Percentiles rank a stretch among this genome's conserved stretches.
Conservation (phyloP, 2,113 vertebrate species). For the Hystrix cristata region DNA sequence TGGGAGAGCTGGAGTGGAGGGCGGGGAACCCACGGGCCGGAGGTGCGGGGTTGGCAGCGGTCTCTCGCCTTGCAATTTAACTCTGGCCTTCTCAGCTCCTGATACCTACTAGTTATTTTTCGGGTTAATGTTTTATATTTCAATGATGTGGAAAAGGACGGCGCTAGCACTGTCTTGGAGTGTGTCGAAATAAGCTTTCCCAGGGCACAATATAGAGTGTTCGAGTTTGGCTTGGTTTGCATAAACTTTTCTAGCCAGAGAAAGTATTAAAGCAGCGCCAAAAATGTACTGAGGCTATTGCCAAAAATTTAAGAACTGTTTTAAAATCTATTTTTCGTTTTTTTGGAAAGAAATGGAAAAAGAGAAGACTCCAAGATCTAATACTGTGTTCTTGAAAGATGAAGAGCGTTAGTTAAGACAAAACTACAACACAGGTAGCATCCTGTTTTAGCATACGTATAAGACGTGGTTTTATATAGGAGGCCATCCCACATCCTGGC, state of each 20-base stretch:
- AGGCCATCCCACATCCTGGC: slow-evolving; percentile 75
- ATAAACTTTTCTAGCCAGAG: slow-evolving; percentile 67
- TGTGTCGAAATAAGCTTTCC: slow-evolving; percentile 10
- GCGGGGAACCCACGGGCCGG: background rate
- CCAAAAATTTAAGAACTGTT: background rate
- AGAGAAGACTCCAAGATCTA: background rate
- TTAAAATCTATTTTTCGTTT: background rate
- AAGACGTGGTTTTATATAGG: slow-evolving; percentile 52
- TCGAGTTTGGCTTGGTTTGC: slow-evolving; percentile 48
- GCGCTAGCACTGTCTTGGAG: background rate
- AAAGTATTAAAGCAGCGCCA: slow-evolving; percentile 46
- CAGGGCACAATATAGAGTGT: slow-evolving; percentile 47
- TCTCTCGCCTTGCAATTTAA: background rate
- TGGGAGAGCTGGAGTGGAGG: background rate
- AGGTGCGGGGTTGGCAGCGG: background rate
- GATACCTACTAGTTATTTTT: slow-evolving; percentile 42
- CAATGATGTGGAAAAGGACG: background rate
- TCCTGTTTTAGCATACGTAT: slow-evolving; percentile 6
- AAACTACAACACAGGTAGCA: slow-evolving; percentile 66
- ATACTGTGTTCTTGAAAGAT: background rate
- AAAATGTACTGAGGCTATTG: slow-evolving; percentile 37
- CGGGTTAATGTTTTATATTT: background rate
- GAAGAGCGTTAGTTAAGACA: background rate
- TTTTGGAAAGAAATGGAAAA: background rate
- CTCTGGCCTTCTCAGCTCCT: background rate